Percentiles rank a stretch among this genome's conserved stretches.
phyloP scores from a whole-genome alignment of 2,113 vertebrate species.

The Cinclus mexicanus region DNA sequence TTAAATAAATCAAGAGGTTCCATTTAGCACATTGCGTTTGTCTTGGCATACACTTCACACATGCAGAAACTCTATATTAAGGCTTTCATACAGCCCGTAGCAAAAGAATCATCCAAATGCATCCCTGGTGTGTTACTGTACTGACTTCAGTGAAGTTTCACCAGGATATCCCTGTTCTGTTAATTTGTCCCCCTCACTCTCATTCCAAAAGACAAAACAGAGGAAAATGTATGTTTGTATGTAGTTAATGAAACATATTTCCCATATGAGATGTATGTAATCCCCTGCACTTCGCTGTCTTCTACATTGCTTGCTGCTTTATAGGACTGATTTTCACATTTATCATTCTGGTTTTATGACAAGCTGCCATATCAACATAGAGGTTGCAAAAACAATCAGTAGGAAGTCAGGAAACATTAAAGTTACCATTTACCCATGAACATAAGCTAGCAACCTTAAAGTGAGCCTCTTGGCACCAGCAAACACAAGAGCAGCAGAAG shows the following conservation, averaged over 20 bases:
- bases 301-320: neutral
- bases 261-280: neutral
- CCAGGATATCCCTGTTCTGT: neutral
- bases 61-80: constrained; percentile 54
- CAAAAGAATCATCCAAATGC: constrained; percentile 42
- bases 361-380: neutral
- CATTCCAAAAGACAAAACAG: constrained; percentile 12
- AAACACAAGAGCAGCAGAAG: neutral
- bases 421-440: neutral
- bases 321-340: neutral
- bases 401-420: neutral
- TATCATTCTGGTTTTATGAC: neutral
- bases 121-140: constrained; percentile 45
- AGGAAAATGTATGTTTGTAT: neutral
- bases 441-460: neutral
- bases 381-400: neutral
- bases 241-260: neutral
- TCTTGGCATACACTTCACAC: constrained; percentile 59
- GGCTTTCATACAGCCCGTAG: constrained; percentile 37
- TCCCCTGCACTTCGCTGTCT: neutral
- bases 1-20: constrained; percentile 66
- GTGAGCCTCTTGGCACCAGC: neutral
- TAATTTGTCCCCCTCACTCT: neutral
- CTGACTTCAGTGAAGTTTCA: constrained; percentile 17
- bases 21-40: constrained; percentile 55